These are phyloP conservation scores for Andricus grossulariae DNA, from an alignment of 1,140 invertebrate species.

Conservation along the genomic window DNA sequence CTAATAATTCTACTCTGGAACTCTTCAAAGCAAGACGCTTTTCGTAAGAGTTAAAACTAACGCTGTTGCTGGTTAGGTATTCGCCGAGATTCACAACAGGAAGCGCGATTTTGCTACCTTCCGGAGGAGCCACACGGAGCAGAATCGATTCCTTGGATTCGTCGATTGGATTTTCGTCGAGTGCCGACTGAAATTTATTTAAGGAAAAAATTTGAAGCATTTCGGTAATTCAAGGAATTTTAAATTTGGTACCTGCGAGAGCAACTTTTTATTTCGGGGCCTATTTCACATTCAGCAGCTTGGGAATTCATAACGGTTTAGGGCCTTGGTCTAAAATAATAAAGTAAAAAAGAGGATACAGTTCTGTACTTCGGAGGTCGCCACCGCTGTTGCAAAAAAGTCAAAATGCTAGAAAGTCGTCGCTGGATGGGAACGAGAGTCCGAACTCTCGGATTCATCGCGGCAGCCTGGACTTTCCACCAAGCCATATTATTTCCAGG, in stretches of 20 bases:
- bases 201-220: too few relatives aligned
- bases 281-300: background rate
- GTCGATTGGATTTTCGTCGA: background rate
- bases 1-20: conserved; percentile 67
- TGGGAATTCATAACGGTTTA: background rate
- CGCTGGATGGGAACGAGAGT: conserved; percentile 86
- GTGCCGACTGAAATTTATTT: background rate
- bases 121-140: conserved; percentile 75
- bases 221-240: background rate
- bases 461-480: conserved; percentile 87
- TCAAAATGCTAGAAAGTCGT: conserved; percentile 83
- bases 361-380: conserved; percentile 76
- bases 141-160: conserved; percentile 58
- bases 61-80: conserved; percentile 83
- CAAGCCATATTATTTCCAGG: conserved; percentile 88
- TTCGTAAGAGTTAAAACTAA: conserved; percentile 84
- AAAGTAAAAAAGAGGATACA: conserved; percentile 76
- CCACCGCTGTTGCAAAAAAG: conserved; percentile 88
- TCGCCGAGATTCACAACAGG: conserved; percentile 85
- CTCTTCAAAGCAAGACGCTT: conserved; percentile 79
- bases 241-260: background rate
- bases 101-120: conserved; percentile 79
- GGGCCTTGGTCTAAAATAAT: background rate
- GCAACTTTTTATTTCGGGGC: background rate
- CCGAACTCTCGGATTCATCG: conserved; percentile 93